phyloP scores from a whole-genome alignment of 1,140 invertebrate species.

The Orussus abietinus region DNA sequence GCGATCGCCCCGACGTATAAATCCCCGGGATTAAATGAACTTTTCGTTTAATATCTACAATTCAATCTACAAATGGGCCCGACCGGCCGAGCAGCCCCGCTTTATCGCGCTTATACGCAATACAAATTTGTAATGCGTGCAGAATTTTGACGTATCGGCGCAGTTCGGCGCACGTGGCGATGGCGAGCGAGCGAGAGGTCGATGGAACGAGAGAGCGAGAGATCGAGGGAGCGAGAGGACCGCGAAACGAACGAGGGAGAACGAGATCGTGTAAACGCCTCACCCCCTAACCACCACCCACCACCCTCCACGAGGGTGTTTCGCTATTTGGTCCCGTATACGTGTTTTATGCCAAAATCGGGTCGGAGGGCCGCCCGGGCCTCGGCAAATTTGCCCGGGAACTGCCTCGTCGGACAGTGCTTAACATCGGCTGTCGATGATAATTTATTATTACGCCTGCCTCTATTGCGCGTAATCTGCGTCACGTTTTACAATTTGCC shows the following conservation, averaged over 20 bases:
- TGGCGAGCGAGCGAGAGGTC: neutral
- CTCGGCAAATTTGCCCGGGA: conserved; percentile 16
- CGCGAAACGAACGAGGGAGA: neutral
- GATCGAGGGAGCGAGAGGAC: neutral
- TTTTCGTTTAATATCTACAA: conserved; percentile 34
- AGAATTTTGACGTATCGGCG: conserved; percentile 29
- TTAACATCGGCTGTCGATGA: conserved; percentile 39
- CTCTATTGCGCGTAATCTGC: conserved; percentile 37
- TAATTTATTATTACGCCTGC: conserved; percentile 41
- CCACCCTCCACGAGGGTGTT: no score
- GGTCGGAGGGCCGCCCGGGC: neutral
- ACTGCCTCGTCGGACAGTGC: conserved; percentile 19
- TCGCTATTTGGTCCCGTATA: no score
- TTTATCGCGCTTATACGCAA: conserved; percentile 21
- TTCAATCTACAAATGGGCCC: conserved; percentile 29
- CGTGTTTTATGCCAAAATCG: no score
- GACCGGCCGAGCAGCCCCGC: conserved; percentile 10
- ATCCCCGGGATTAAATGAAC: conserved; percentile 31
- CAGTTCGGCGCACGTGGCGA: conserved; percentile 1
- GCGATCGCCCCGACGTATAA: conserved; percentile 23
- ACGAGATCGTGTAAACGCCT: no score
- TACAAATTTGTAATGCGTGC: conserved; percentile 28
- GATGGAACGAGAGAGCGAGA: neutral
- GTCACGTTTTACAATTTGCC: conserved; percentile 42
- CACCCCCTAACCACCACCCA: no score